phyloP scores from a whole-genome alignment of 1,140 invertebrate genomes.

The Leptinotarsa lineolata region DNA sequence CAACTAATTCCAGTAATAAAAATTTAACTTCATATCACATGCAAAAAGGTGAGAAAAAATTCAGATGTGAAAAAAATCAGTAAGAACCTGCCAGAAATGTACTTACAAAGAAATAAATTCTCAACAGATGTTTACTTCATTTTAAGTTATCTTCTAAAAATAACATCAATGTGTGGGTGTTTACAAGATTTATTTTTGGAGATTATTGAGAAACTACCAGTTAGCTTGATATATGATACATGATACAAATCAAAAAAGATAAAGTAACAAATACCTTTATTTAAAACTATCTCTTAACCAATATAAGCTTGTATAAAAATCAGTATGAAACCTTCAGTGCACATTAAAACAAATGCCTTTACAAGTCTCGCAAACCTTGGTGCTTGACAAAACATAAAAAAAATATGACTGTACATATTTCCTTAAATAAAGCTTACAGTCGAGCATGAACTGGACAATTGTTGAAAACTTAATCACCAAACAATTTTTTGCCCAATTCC shows the following conservation, averaged over 20 bases:
- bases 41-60: too few relatives aligned
- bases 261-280: conserved; percentile 3
- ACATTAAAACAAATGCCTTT: neutral
- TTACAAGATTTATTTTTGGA: neutral
- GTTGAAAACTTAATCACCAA: conserved; percentile 70
- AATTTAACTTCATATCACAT: too few relatives aligned
- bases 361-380: neutral
- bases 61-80: too few relatives aligned
- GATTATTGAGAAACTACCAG: neutral
- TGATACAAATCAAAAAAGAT: neutral
- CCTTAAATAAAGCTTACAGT: neutral
- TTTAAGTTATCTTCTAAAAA: neutral
- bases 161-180: neutral
- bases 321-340: neutral
- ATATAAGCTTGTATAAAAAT: neutral
- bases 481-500: conserved; percentile 83
- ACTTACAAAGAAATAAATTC: too few relatives aligned
- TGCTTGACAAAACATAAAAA: neutral
- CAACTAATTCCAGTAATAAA: too few relatives aligned
- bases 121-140: neutral
- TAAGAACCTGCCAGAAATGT: too few relatives aligned
- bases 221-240: too few relatives aligned
- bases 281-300: neutral
- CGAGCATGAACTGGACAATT: neutral
- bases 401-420: neutral